Percentiles rank a stretch among this genome's conserved stretches.
Conservation (phyloP, 2,888 invertebrate species). For the Synanthedon andrenaeformis region DNA sequence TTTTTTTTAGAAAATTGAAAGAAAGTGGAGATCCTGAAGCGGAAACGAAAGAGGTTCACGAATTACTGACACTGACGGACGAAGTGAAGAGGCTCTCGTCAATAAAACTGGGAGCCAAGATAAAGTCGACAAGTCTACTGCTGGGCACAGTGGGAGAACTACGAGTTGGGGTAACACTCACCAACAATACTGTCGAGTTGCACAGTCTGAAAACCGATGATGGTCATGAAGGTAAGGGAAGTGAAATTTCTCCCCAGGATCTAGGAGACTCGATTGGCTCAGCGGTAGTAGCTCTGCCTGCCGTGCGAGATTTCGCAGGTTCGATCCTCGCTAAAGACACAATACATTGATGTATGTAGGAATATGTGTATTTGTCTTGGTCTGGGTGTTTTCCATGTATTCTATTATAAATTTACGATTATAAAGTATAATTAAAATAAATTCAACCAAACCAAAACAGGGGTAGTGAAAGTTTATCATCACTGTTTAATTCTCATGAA, state of each 20-base stretch:
- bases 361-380: too few relatives aligned
- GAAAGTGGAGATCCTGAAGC: conserved; percentile 39
- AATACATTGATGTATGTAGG: too few relatives aligned
- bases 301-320: too few relatives aligned
- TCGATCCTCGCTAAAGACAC: too few relatives aligned
- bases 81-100: conserved; percentile 77
- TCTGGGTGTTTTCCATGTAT: too few relatives aligned
- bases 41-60: conserved; percentile 34
- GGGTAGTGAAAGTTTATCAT: too few relatives aligned
- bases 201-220: conserved; percentile 69
- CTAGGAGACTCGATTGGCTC: too few relatives aligned
- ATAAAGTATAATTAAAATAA: too few relatives aligned
- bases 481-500: too few relatives aligned
- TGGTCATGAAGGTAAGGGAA: conserved; percentile 66
- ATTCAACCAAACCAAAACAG: too few relatives aligned
- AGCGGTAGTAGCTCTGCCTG: too few relatives aligned
- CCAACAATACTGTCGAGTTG: conserved; percentile 82
- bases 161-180: conserved; percentile 74
- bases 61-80: conserved; percentile 74
- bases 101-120: conserved; percentile 75
- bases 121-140: conserved; percentile 78
- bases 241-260: not conserved
- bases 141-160: conserved; percentile 79
- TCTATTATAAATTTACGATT: too few relatives aligned
- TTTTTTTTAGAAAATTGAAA: conserved; percentile 37